Evolutionary conservation across 2,888 invertebrate species (phyloP), one percentile per base, ranked within the genome.

Genomic region (Metalampra italica): DNA sequence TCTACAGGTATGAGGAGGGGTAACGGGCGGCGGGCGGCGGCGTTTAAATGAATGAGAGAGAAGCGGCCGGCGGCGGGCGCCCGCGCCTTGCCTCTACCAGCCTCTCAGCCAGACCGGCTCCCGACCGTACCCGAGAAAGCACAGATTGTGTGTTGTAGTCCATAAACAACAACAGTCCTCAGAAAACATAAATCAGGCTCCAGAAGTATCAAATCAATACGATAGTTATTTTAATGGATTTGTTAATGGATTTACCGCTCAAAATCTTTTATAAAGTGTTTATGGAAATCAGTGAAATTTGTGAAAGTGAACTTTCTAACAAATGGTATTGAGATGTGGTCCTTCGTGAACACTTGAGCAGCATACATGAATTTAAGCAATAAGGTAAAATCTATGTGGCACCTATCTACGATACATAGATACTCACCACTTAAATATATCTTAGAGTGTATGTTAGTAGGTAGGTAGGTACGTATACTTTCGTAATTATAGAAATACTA

Each of bases 241-340:
- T 42, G 32, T 29, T 30, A 8, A 42, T 30, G 43, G 12, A 51
- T 42, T 45, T 39, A 39, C 30, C 29, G 30, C 29, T 36, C 29
- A 40, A 12, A 48, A 41, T 34, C 30, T 47, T 30, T 43, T 32
- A 40, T 36, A 37, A 38, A 43, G 22, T 29, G 37, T 48, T 46
- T 49, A 45, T 38, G 34, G 45, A 54, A 59, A 56, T 50, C 68
- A 69, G 80, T 80, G 76, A 72, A 68, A 68, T 64, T 65, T 62
- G 78, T 80, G 80, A 85, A 82, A 85, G 85, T 83, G 71, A 55
- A 63, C 73, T 78, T 79, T 78, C 76, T 75, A 74, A 70, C 69
- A 66, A 62, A 70, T 64, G 60, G 65, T 64, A 67, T 63, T 79
- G 85, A 83, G 78, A 87, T 87, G 87, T 78, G 76, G 82, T 76